Conservation (phyloP, 2,113 vertebrate species). For the Tiliqua scincoides region DNA sequence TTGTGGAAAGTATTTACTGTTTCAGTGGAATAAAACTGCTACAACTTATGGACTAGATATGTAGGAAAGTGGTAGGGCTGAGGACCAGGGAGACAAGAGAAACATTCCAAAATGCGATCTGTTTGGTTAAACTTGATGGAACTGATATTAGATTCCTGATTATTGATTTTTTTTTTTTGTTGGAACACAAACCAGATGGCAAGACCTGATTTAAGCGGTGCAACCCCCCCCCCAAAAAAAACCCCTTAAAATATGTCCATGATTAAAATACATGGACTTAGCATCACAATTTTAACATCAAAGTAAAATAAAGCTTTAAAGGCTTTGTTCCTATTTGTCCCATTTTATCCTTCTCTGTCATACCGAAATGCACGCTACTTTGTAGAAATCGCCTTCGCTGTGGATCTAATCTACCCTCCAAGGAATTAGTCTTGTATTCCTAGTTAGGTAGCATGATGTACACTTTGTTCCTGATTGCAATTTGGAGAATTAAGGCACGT, state of each 20-base stretch:
- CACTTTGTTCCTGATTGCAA: not conserved
- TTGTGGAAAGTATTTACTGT: too few species aligned
- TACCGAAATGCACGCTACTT: not conserved
- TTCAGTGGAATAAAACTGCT: too few species aligned
- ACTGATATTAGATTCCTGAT: not conserved
- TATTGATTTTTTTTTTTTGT: too few species aligned
- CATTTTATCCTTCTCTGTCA: not conserved
- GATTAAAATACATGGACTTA: not conserved
- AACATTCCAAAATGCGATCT: not conserved
- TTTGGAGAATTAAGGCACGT: conserved; percentile 11
- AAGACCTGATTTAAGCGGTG: not conserved
- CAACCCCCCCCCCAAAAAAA: too few species aligned
- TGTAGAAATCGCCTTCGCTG: rapidly evolving
- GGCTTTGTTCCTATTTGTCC: not conserved
- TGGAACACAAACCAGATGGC: not conserved
- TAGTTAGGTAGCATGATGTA: not conserved
- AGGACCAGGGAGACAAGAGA: not conserved
- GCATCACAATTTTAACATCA: not conserved
- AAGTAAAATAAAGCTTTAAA: not conserved
- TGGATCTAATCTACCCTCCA: not conserved
- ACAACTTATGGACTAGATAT: too few species aligned
- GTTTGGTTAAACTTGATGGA: not conserved
- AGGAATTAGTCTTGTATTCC: not conserved
- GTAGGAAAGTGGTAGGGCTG: not conserved
- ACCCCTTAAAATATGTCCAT: not conserved